phyloP scores from a whole-genome alignment of 2,113 vertebrate genomes.

The Nerophis lumbriciformis region DNA sequence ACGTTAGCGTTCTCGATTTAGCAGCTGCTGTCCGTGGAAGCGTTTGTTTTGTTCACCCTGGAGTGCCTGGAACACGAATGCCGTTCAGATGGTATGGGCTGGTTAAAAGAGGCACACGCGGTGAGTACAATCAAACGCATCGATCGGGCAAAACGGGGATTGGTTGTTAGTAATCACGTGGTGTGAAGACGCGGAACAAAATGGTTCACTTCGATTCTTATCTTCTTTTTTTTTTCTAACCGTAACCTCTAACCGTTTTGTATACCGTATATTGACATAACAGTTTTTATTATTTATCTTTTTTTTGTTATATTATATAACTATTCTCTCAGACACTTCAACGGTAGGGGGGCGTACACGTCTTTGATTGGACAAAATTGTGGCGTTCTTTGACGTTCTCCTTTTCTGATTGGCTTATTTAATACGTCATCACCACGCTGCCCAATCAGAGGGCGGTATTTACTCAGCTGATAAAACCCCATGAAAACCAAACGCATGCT shows the following conservation, averaged over 20 bases:
- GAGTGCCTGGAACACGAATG: not conserved
- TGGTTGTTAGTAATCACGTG: slow-evolving; percentile 44
- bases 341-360: not conserved
- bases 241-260: too few relatives aligned
- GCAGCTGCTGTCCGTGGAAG: slow-evolving; percentile 6
- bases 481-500: not conserved
- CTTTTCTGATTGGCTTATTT: slow-evolving; percentile 43
- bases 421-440: not conserved
- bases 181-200: not conserved
- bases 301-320: too few relatives aligned
- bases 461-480: slow-evolving; percentile 57
- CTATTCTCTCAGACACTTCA: not conserved
- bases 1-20: not conserved
- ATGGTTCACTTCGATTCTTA: too few relatives aligned
- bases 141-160: slow-evolving; percentile 38
- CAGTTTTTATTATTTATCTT: too few relatives aligned
- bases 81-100: rapidly evolving
- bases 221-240: too few relatives aligned
- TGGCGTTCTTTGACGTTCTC: slow-evolving; percentile 64
- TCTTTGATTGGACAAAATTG: slow-evolving; percentile 35
- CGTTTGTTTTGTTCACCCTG: slow-evolving; percentile 11
- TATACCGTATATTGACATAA: too few relatives aligned
- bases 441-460: slow-evolving; percentile 49
- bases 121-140: slow-evolving; percentile 23
- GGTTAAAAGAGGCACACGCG: rapidly evolving